Conservation (phyloP, 2,113 vertebrate species). For the Asarcornis scutulata region DNA sequence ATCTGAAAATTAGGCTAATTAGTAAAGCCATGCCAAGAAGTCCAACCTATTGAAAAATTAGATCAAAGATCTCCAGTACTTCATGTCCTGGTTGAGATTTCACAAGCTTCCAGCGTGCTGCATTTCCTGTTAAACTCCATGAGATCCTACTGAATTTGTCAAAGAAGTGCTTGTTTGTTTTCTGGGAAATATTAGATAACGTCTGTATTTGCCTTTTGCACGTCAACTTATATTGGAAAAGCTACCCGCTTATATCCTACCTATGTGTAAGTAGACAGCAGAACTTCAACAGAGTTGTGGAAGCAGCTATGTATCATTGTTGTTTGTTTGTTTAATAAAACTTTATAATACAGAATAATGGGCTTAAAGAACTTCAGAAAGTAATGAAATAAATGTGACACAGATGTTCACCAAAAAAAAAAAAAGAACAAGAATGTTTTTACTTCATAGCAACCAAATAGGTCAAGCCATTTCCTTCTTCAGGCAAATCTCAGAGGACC, state of each 20-base stretch:
- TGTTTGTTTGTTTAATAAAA: slow-evolving; percentile 55
- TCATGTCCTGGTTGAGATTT: not conserved
- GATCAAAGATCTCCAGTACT: not conserved
- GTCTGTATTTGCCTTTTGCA: not conserved
- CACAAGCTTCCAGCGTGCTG: not conserved
- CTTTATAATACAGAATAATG: slow-evolving; percentile 59
- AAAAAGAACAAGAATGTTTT: slow-evolving; percentile 78
- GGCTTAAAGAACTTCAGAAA: slow-evolving; percentile 73
- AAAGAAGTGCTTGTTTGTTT: not conserved
- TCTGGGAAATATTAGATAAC: not conserved
- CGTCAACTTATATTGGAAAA: not conserved
- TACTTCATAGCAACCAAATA: slow-evolving; percentile 83
- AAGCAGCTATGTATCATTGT: not conserved
- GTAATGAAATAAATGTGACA: slow-evolving; percentile 77
- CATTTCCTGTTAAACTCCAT: not conserved
- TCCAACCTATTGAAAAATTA: not conserved
- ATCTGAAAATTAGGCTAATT: not conserved
- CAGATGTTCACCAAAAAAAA: slow-evolving; percentile 77
- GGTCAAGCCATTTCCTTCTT: slow-evolving; percentile 83
- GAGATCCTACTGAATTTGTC: not conserved
- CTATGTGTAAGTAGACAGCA: not conserved
- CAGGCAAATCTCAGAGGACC: slow-evolving; percentile 76
- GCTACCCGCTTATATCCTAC: not conserved
- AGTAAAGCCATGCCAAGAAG: not conserved
- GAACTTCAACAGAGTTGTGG: not conserved